Base-by-base conservation (phyloP, 2,888 invertebrate species). In the Lithophane ornitopus region DNA sequence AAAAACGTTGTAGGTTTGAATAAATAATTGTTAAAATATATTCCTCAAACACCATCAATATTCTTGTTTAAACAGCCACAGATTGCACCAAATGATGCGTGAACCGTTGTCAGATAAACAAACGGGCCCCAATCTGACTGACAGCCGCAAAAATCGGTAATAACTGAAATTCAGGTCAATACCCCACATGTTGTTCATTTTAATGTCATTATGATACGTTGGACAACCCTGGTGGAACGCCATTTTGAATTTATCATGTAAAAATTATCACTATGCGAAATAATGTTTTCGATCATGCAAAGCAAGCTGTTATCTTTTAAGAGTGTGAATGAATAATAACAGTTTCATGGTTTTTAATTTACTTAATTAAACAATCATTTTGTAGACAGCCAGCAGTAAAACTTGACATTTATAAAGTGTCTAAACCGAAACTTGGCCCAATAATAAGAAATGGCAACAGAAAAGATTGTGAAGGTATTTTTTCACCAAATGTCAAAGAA, bases 131-230 rank as follows among this genome's bases (percentile, higher is more conserved):
- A 77, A 85, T 66, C 71, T 73, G 71, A 77, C 66, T 41, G 79
- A 68, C 78, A 78, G 41, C 34, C 11, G 26, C 59, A 68, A 58
- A 75, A 82, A 70, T 77, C 62, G 12, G 65, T 70, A 65, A 58
- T 26, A 63, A 68, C 46, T 54, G 78, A 67, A 79, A 68, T 79
- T 76, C 78, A 61, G 70, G 70, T 74, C 73, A 74, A 70, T 74
- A 68, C 8, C 3, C 19, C 56, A 70, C 71, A 61, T 52, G 54
- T 61, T 61, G 75, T 52, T 66, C 56, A 70, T 81, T 78, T 78
- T 70, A 63, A 73, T 49, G 58, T 54, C 69, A 19, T 82, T 70
- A 82, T 34, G 52, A 34, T 63, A 44, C 34, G 26, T 2, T 26
- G 28, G 26, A 26, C 22, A 72, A 26, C 3, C 6, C 12, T 52